Evolutionary conservation across 2,888 invertebrate species (phyloP).

Genomic region (Sphaeridia pumilis): DNA sequence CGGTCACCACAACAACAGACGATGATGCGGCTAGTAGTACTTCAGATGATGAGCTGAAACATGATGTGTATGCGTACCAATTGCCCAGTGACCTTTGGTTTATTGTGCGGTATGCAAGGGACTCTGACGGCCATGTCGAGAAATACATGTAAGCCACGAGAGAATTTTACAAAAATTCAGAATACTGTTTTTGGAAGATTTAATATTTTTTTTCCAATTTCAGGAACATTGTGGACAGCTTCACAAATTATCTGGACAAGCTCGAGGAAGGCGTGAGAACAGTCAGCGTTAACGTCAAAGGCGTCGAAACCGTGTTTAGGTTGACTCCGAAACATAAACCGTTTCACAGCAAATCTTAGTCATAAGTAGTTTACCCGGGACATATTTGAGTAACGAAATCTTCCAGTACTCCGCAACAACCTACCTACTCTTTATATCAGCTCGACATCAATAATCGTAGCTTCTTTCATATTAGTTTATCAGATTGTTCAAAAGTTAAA

Average conservation of each 20-base stretch:
- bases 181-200: neutral
- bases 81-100: slow-evolving; percentile 35
- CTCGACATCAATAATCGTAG: no score
- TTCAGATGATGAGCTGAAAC: slow-evolving; percentile 12
- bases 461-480: no score
- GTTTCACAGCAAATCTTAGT: neutral
- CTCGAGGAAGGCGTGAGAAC: slow-evolving; percentile 33
- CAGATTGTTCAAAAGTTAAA: no score
- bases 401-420: no score
- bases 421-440: no score
- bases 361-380: no score
- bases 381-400: no score
- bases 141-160: slow-evolving; percentile 34
- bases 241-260: slow-evolving; percentile 36
- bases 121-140: slow-evolving; percentile 30
- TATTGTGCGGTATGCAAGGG: slow-evolving; percentile 33
- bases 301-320: slow-evolving; percentile 35
- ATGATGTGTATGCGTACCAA: slow-evolving; percentile 36
- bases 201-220: slow-evolving; percentile 5
- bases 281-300: slow-evolving; percentile 35
- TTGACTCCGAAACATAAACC: slow-evolving; percentile 32
- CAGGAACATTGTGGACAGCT: slow-evolving; percentile 30
- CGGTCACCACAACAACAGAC: neutral
- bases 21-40: no score
- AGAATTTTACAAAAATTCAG: neutral